These are phyloP conservation scores for Caenorhabditis tropicalis DNA, from an alignment of 1,140 invertebrate genomes.

Conservation along the genomic window DNA sequence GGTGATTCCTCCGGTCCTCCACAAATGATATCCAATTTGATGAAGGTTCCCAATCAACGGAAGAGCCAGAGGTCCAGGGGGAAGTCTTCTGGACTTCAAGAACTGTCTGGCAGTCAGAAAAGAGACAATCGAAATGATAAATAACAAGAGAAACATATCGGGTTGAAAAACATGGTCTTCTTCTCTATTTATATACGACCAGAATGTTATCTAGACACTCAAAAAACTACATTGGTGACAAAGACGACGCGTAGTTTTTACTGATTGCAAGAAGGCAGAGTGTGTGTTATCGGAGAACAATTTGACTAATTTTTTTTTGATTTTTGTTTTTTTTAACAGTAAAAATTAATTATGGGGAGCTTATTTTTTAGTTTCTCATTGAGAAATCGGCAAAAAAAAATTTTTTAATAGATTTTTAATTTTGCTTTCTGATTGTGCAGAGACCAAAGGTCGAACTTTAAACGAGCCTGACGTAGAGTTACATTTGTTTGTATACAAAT, in stretches of 20 bases:
- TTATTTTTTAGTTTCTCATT: no score
- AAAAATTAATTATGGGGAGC: no score
- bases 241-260: neutral
- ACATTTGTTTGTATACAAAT: no score
- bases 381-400: no score
- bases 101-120: neutral
- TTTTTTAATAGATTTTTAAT: no score
- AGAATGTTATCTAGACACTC: neutral
- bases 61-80: conserved; percentile 32
- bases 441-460: no score
- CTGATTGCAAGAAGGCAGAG: neutral
- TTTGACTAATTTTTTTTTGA: neutral
- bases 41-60: conserved; percentile 46
- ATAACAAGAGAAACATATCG: neutral
- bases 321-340: no score
- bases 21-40: neutral
- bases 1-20: neutral
- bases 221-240: neutral
- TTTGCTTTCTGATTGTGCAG: no score
- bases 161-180: neutral
- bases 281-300: neutral
- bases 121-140: neutral
- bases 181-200: neutral
- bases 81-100: neutral
- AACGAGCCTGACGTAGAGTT: no score